Base-by-base conservation (phyloP, 37 sponge, comb jelly and placozoan genomes). In the Halisarca cf. caerulea region DNA sequence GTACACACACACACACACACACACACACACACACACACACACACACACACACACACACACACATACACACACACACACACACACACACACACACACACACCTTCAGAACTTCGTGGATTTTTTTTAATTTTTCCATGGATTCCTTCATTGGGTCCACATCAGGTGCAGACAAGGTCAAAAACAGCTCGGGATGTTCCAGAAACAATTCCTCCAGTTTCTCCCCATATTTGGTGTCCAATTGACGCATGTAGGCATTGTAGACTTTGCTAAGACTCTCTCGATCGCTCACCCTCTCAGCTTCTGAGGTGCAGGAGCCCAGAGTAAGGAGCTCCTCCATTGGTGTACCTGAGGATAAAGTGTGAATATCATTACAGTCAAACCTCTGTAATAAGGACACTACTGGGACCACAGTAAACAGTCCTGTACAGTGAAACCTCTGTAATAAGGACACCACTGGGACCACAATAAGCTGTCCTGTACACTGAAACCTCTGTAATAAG, bases 141-240 rank as follows among this genome's bases (percentile, higher is more conserved):
- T 32, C 42, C 43, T n/a, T 6, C 42, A 74, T 37, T 2, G 41
- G n/a, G 24, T 74, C 77, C 42, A 18, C 77, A 1, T 74, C 77
- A 1, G 7, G 30, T 11, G 44, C 3, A 18, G 42, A 7, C 25
- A 17, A 1, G 25, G 21, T 25, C 66, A 64, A 18, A 78, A 92
- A 92, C 25, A 92, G 72, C 45, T 88, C 86, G 25, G 78, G 47
- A 34, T 45, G 64, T 66, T 92, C 92, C 86, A 88, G 61, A n/a
- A 92, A 78, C 59, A 92, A 47, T 66, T 92, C 92, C 41, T 74
- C 66, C 11, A 92, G 28, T 64, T 88, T 83, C 9, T 60, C 53
- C 30, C 75, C 60, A 86, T 86, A 85, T 71, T 82, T 78, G 70
- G 53, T 79, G 62, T 86, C 86, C 28, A 88, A 60, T 23, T 74